Base-by-base conservation (phyloP, 2,797 vertebrate species). In the Arremon brunneinucha region DNA sequence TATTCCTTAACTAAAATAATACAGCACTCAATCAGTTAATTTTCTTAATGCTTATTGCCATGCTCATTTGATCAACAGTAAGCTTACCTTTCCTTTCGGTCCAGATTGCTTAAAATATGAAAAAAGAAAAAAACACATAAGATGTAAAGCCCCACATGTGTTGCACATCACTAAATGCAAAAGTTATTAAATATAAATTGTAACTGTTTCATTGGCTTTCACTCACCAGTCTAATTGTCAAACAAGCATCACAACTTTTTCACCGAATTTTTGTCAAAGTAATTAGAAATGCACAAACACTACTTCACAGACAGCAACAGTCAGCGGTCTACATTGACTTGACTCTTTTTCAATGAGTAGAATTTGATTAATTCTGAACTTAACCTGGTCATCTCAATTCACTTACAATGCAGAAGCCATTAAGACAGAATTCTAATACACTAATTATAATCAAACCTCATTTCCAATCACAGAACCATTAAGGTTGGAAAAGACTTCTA, bases 31-130 rank as follows among this genome's bases (percentile, higher is more conserved):
- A n/a, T 93, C 34, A 78, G 46, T 18, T 91, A n/a, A 41, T 70
- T 93, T 93, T 90, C 70, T 96, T 95, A 97, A 57, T 90, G 43
- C 52, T 94, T 78, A 94, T 93, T 95, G 59, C 74, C 96, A 97
- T 97, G 95, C 88, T 97, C 87, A 97, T 97, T 97, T 95, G 60
- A 94, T 92, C 64, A 96, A 94, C 92, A 93, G 95, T 89, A 93
- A 95, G 91, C 98, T 98, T 98, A 99, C 99, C 99, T 99, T 98
- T 99, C 98, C 96, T 98, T 99, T 98, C 98, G 96, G 94, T 99
- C 99, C 97, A 98, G 98, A 98, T 97, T 98, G 98, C 98, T 98
- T 98, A 98, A 98, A 98, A 98, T 96, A 97, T 97, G 69, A 97
- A 97, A 98, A 97, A 97, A 96, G 94, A 97, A 97, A 98, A 91